These are phyloP conservation scores for Cerastis rubricosa DNA, from an alignment of 2,888 invertebrate species.

Conservation along the genomic window DNA sequence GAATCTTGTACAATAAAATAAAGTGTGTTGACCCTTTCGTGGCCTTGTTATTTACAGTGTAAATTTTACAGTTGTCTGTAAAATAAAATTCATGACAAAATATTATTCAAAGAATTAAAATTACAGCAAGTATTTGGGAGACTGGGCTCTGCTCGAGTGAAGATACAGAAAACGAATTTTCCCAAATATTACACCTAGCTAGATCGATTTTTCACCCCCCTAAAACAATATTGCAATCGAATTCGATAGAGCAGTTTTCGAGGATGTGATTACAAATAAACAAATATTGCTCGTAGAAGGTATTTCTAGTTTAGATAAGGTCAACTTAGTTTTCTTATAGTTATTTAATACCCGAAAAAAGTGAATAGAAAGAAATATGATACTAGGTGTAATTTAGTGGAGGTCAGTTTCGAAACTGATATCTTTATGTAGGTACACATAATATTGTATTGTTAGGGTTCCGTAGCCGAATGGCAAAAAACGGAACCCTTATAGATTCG, in stretches of 20 bases:
- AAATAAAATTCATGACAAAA: neutral
- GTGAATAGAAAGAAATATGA: constrained; percentile 33
- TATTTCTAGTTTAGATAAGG: neutral
- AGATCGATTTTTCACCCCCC: too few species aligned
- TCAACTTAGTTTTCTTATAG: neutral
- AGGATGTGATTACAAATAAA: too few species aligned
- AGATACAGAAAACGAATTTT: too few species aligned
- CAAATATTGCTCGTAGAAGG: too few species aligned
- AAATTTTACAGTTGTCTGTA: neutral
- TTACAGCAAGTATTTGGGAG: too few species aligned
- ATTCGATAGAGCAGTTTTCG: too few species aligned
- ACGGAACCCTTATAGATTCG: too few species aligned
- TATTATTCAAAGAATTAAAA: neutral
- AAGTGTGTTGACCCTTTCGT: neutral
- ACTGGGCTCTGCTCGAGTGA: too few species aligned
- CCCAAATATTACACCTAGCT: too few species aligned
- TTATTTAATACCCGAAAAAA: constrained; percentile 23
- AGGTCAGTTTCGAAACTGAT: constrained; percentile 28
- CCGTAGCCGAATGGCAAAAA: too few species aligned
- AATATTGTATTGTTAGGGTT: neutral
- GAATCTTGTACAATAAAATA: neutral
- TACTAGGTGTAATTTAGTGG: neutral
- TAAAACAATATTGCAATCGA: too few species aligned
- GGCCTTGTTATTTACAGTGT: neutral
- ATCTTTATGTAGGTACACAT: neutral